Evolutionary conservation across 1,140 invertebrate genomes (phyloP), one percentile per base, ranked within the genome.

Genomic region (Euwallacea similis): DNA sequence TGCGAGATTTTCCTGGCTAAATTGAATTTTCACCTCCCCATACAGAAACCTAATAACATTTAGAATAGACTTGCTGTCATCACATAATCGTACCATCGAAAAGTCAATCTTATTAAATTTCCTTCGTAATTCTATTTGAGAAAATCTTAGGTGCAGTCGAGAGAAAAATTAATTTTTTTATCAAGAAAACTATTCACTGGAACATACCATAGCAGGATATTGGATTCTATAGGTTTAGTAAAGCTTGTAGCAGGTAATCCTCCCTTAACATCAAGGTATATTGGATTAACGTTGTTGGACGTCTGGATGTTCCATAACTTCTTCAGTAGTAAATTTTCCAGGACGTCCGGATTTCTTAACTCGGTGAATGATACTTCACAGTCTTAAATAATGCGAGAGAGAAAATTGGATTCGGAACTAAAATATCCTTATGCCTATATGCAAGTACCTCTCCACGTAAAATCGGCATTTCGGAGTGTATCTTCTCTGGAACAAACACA

Each of bases 51-150:
- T 50, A 50, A 50, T 50, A 50, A 50, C 46, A 13, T 33, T 33
- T 33, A 33, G 21, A 33, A 33, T 50, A 50, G 46, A 50, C 13
- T 50, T 50, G 9, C 46, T 13, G 46, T 50, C 46, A 50, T 50
- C 9, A 50, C 46, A 13, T 50, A 50, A 50, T 50, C 9, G 13
- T 50, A 50, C 21, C 21, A 33, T 50, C 46, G 46, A 50, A 10
- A 50, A 50, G 46, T 50, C 46, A 50, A 50, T 50, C 46, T 50
- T 50, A 50, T 50, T 50, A 50, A 50, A 50, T 50, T 50, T 50
- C 21, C 21, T 50, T 50, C 46, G 9, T 50, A 50, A 50, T 13
- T 50, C 46, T 50, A 11, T 50, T 50, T 7, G 46, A 50, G 21
- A 33, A 33, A 33, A 33, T 33, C 21, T 33, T 33, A 33, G 21